phyloP scores from a whole-genome alignment of 2,797 vertebrate species.

The Falco novaeseelandiae region DNA sequence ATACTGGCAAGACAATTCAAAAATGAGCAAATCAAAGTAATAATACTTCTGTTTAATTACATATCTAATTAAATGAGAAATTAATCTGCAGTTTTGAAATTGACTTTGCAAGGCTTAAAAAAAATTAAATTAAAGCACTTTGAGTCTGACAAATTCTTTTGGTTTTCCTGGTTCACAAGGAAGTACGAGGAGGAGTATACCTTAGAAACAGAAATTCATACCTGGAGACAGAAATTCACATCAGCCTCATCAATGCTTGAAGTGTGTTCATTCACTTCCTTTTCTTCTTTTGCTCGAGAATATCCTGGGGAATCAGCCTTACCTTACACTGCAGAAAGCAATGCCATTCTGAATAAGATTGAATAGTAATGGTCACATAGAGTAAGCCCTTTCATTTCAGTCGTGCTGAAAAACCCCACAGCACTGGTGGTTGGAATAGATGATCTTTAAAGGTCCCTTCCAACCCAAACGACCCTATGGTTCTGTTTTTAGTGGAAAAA shows the following conservation, averaged over 20 bases:
- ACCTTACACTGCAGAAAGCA: not conserved
- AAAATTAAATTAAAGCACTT: not conserved
- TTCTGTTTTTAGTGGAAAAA: not conserved
- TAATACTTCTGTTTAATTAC: not conserved
- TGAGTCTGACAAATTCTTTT: not conserved
- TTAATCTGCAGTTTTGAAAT: not conserved
- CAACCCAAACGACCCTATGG: not conserved
- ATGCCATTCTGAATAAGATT: not conserved
- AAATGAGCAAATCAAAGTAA: conserved; percentile 22
- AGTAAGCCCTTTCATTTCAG: not conserved
- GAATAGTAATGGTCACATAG: not conserved
- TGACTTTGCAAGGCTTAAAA: not conserved
- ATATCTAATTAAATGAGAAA: conserved; percentile 7
- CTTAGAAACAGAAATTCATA: not conserved
- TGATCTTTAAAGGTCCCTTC: not conserved
- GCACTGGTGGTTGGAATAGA: not conserved
- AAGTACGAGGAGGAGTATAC: not conserved
- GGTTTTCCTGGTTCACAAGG: not conserved
- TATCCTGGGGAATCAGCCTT: not conserved
- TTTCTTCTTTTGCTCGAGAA: not conserved
- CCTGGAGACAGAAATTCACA: not conserved
- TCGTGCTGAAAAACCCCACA: not conserved
- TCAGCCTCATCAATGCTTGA: not conserved
- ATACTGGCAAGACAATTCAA: not conserved
- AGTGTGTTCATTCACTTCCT: not conserved